These are phyloP conservation scores for Capreolus pygargus DNA, from an alignment of 2,113 vertebrate species.

Conservation along the genomic window DNA sequence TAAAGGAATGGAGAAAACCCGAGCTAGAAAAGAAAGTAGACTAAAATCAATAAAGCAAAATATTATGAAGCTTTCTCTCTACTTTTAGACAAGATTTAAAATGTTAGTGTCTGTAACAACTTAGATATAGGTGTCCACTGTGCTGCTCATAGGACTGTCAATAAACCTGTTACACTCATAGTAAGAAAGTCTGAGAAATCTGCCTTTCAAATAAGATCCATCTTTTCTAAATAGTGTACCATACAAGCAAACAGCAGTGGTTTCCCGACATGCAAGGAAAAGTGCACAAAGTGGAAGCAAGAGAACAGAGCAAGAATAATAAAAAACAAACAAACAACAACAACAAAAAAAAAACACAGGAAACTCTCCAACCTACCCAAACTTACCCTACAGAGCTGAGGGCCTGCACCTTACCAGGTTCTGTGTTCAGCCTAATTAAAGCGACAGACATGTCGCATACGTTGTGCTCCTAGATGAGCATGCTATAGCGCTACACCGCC, in stretches of 20 bases:
- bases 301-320: neutral
- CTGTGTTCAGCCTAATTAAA: constrained; percentile 35
- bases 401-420: neutral
- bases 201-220: neutral
- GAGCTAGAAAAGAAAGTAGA: constrained; percentile 48
- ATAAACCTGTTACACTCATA: neutral
- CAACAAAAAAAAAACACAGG: neutral
- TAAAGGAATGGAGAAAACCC: constrained; percentile 21
- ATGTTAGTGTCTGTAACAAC: neutral
- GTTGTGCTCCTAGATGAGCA: neutral
- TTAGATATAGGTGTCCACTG: neutral
- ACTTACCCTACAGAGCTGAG: neutral
- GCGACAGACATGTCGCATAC: neutral
- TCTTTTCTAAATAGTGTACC: neutral
- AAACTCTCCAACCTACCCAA: constrained; percentile 32
- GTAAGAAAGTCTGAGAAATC: neutral
- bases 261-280: neutral
- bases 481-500: neutral
- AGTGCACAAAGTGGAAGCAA: neutral
- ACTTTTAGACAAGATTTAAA: constrained; percentile 31
- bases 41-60: constrained; percentile 38
- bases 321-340: neutral
- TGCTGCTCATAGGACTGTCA: neutral
- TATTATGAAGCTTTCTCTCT: neutral
- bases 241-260: neutral